Base-by-base conservation (phyloP, 2,888 invertebrate species). In the Polyploca ridens region DNA sequence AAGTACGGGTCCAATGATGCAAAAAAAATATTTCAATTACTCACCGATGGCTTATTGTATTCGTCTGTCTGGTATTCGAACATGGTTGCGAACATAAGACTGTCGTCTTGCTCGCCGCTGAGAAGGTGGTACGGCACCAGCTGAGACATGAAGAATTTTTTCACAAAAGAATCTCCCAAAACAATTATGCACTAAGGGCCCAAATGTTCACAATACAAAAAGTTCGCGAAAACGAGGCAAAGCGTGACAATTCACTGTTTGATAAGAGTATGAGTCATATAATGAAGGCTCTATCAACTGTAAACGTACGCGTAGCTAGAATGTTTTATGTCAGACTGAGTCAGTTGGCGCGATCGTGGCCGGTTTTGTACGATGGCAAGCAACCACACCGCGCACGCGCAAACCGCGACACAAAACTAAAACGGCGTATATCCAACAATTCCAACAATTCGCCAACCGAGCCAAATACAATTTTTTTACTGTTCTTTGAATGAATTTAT, bases 141-240 rank as follows among this genome's bases (percentile, higher is more conserved):
- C 92, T 95, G 95, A 93, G 95, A 95, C 95, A 95, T 95, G 91
- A 94, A 94, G 93, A 82, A 83, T 79, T 81, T 79, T 91, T 86
- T 72, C 87, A 87, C 87, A 81, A 86, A 77, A 84, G 84, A 71
- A 70, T 82, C 54, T 19, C 86, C 82, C 85, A 79, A 86, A 87
- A 83, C 72, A 88, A 87, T 80, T 84, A 80, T 82, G 80, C 90
- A 86, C 88, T 70, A 70, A 79, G 79, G 79, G 79, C 68, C 73
- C 74, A 76, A 78, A 78, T 81, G 77, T 79, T 76, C 85, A 82
- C 83, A 77, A 75, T 73, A 59, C 70, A 85, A 85, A 60, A 78
- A 84, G 79, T 85, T 84, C 78, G 75, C 83, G 79, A 87, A 87
- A 79, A 79, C 76, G 73, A 84, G 79, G 69, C 76, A 80, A 76